Base-by-base conservation (phyloP, 2,113 vertebrate genomes). In the Carassius auratus region DNA sequence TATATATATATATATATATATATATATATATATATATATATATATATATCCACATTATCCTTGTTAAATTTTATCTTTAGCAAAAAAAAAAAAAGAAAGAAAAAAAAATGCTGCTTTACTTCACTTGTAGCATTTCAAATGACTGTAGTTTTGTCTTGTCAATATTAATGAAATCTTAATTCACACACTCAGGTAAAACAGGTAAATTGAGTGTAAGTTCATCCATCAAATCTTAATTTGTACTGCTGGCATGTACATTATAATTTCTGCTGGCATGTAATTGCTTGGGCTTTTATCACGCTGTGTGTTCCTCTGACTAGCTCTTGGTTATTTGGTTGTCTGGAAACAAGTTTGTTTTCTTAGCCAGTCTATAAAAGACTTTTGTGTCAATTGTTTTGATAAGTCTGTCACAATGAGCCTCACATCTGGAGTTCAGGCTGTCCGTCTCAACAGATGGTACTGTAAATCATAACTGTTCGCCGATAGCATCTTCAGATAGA, bases 341-440 rank as follows among this genome's bases (percentile, higher is more conserved):
- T 42, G 33, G 52, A 21, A 91, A 89, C 85, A 15, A 45, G 26
- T 76, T 68, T 76, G 79, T 71, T 87, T 86, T 86, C 61, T 48
- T 74, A 48, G 42, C 38, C 38, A 33, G 74, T 66, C 57, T 85
- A 86, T 77, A 90, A 85, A 33, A 78, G 50, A 52, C 75, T 86
- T 91, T 91, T 85, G 84, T 90, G 42, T 85, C 48, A 59, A 57
- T 36, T 81, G 71, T 86, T 86, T 89, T 75, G 85, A 75, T 66
- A 90, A 90, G 74, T 85, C 57, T 86, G 80, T 30, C 64, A 45
- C 64, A 87, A 87, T 69, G 36, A 17, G 30, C 36, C 48, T 87
- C 81, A 86, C 84, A 75, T 85, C 36, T 9, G 55, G 64, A 33
- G 38, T 69, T 86, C 52, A 61, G 45, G 30, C 26, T 64, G 9